Base-by-base conservation (phyloP, 2,888 invertebrate species). In the Latrodectus elegans region DNA sequence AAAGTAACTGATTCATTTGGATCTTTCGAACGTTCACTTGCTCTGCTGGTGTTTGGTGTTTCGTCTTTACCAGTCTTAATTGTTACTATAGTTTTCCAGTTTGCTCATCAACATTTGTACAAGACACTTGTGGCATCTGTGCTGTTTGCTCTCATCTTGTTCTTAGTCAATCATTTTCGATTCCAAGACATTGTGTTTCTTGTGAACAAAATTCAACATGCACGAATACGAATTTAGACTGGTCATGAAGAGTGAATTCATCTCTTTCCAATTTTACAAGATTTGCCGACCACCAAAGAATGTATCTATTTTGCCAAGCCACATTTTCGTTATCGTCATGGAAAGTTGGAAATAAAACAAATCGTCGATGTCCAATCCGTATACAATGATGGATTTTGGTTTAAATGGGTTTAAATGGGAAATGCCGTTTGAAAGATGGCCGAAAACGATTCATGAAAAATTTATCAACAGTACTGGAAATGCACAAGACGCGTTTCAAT, bases 371-470 rank as follows among this genome's bases (percentile, higher is more conserved):
- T 51, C 0, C 14, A 51, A 12, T 71, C 72, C 1, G 68, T 78
- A 38, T 78, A 70, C 65, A 15, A 51, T 14, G 80, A 80, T 15
- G 49, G 8, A 10, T 11, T 72, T 14, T 80, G 80, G 72, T 73
- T 80, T 49, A 70, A 55, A 60, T 79, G 79, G 79, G 71, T 79
- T 6, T 71, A 79, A 71, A 71, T 71, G 8, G 0, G 80, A 80
- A 72, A 72, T 52, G 0, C 80, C 71, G 4, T 64, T 26, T n/a
- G 4, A 17, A 12, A 0, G 11, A 22, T 80, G 80, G 72, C 22
- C 60, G 9, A 11, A 0, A 0, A 12, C 12, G 0, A 80, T 52
- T 11, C 72, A 64, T 22, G 8, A 8, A 0, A 38, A 55, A 4
- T 80, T 80, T 80, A 8, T 65, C 4, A 52, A 80, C 15, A 14